Conservation (phyloP, 2,797 vertebrate species). For the Hipposideros larvatus region DNA sequence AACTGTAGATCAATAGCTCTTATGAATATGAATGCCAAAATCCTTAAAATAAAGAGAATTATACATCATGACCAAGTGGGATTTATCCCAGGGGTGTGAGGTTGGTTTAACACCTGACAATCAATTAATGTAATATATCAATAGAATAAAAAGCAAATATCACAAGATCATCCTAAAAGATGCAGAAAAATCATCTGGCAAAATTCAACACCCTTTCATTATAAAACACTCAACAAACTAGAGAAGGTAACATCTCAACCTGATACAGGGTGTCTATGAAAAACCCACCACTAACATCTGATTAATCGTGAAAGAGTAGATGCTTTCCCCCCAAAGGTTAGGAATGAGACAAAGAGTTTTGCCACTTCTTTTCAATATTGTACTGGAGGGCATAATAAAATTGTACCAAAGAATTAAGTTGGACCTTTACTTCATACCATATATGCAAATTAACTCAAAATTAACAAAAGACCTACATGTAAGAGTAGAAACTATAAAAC, state of each 20-base stretch:
- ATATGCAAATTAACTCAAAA: neutral
- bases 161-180: neutral
- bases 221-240: neutral
- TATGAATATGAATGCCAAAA: neutral
- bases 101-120: neutral
- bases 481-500: neutral
- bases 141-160: neutral
- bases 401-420: neutral
- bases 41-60: neutral
- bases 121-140: neutral
- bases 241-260: neutral
- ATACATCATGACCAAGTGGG: neutral
- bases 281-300: neutral
- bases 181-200: neutral
- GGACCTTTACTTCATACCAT: neutral
- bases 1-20: neutral
- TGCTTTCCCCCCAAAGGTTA: neutral
- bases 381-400: neutral
- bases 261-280: neutral
- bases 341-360: neutral
- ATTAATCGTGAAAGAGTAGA: neutral
- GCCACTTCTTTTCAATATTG: neutral
- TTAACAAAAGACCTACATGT: neutral
- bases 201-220: neutral
- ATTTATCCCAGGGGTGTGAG: neutral